These are phyloP conservation scores for Tigriopus japonicus DNA, from an alignment of 1,140 invertebrate genomes.

Conservation along the genomic window DNA sequence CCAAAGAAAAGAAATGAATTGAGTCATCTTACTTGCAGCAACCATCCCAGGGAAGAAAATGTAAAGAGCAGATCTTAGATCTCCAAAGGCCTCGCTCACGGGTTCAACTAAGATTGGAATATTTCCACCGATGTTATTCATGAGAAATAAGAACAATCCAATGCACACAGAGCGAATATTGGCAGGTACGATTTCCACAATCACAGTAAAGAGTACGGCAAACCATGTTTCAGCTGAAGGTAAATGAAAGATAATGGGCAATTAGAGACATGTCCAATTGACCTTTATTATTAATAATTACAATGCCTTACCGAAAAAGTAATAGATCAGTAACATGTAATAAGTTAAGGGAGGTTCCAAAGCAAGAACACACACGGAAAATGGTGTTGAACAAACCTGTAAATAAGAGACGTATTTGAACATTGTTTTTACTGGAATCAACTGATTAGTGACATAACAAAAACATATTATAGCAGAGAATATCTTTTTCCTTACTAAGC, in stretches of 20 bases:
- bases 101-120: slow-evolving; percentile 67
- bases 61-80: slow-evolving; percentile 58
- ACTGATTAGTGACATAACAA: too few species aligned
- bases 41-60: slow-evolving; percentile 60
- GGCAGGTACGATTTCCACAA: slow-evolving; percentile 65
- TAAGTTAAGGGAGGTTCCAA: slow-evolving; percentile 30
- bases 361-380: slow-evolving; percentile 68
- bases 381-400: slow-evolving; percentile 64
- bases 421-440: too few species aligned
- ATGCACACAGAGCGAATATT: slow-evolving; percentile 58
- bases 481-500: neutral
- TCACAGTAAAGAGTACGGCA: slow-evolving; percentile 65
- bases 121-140: slow-evolving; percentile 85
- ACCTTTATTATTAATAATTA: neutral
- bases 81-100: slow-evolving; percentile 44
- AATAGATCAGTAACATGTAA: neutral
- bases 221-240: slow-evolving; percentile 58
- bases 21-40: neutral
- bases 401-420: slow-evolving; percentile 16
- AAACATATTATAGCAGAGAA: too few species aligned
- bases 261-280: too few species aligned
- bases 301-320: slow-evolving; percentile 18
- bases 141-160: slow-evolving; percentile 66
- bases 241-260: neutral
- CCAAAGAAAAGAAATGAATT: too few species aligned